phyloP scores from a whole-genome alignment of 2,797 vertebrate genomes.

The Dicrostonyx torquatus region DNA sequence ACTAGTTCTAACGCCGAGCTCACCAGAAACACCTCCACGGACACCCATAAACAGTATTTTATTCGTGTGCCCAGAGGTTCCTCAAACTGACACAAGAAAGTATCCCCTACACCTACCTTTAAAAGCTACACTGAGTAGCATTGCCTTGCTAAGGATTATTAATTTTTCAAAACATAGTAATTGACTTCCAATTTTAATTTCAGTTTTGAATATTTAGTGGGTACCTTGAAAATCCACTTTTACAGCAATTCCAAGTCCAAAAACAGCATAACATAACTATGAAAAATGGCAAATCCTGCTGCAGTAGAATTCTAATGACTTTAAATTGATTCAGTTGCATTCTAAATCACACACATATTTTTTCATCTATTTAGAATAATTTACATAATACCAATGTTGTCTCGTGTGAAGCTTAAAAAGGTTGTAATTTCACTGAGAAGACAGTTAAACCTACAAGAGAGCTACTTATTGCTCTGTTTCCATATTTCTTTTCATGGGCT shows the following conservation, averaged over 20 bases:
- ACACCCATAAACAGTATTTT: background rate
- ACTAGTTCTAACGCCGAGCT: background rate
- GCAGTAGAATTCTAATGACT: slow-evolving; percentile 18
- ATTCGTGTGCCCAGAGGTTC: background rate
- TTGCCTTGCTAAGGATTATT: background rate
- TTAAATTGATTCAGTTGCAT: background rate
- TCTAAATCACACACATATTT: background rate
- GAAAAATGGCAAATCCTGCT: slow-evolving; percentile 11
- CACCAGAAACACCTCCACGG: background rate
- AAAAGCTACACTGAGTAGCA: background rate
- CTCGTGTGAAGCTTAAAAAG: background rate
- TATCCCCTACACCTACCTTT: background rate
- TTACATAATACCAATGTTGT: background rate
- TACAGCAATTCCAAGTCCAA: background rate
- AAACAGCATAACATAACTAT: background rate
- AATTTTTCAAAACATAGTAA: background rate
- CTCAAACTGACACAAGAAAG: background rate
- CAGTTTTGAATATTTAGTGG: background rate
- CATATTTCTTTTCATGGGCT: background rate
- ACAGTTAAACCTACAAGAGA: background rate
- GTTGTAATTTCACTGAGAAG: background rate
- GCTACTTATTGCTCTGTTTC: background rate
- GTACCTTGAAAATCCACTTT: background rate
- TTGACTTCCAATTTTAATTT: slow-evolving; percentile 17
- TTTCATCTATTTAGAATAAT: slow-evolving; percentile 12